These are phyloP conservation scores for Eulemur mongoz DNA, from an alignment of 2,797 vertebrate species.

Conservation along the genomic window DNA sequence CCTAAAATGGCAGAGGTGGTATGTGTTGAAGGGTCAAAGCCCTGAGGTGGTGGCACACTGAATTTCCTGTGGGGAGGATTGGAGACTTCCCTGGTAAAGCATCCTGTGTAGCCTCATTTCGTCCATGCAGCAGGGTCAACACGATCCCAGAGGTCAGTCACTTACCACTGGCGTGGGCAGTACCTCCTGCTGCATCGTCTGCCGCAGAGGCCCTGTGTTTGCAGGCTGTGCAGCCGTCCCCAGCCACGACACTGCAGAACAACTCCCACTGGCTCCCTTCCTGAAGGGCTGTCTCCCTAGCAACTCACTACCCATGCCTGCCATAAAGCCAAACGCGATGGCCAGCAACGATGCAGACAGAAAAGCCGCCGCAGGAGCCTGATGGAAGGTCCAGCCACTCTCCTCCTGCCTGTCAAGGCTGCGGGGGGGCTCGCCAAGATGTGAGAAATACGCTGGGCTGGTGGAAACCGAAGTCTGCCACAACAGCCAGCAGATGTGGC, in stretches of 20 bases:
- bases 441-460: not conserved
- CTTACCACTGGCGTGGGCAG: not conserved
- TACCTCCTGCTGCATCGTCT: not conserved
- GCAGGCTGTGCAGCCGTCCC: not conserved
- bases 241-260: not conserved
- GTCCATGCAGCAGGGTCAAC: not conserved
- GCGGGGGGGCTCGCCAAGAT: not conserved
- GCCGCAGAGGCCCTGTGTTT: not conserved
- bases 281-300: constrained; percentile 51
- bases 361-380: not conserved
- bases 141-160: not conserved
- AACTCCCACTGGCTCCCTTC: constrained; percentile 12
- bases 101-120: no score
- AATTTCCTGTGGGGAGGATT: not conserved
- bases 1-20: not conserved
- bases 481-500: not conserved
- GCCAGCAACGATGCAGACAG: not conserved
- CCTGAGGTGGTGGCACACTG: not conserved
- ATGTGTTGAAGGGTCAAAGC: not conserved
- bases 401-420: not conserved
- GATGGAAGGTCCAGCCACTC: not conserved
- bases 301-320: constrained; percentile 19
- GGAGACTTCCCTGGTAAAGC: not conserved
- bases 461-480: not conserved
- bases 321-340: not conserved